Conservation (phyloP, 2,888 invertebrate genomes). For the Drosophila pegasa region DNA sequence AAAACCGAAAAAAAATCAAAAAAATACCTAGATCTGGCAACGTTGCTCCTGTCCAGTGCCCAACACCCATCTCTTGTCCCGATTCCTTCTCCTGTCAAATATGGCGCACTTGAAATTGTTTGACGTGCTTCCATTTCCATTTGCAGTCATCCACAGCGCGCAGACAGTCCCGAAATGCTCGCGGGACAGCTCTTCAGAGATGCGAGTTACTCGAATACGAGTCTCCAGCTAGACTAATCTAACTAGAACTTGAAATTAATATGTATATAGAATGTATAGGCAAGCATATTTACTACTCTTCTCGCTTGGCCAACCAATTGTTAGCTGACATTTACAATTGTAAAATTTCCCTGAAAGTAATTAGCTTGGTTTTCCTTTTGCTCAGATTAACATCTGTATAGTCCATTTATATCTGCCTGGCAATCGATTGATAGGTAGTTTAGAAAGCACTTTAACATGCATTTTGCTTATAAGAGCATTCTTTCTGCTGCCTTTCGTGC, state of each 20-base stretch:
- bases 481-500: neutral
- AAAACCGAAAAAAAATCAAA: neutral
- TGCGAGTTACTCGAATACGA: neutral
- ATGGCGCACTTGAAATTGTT: slow-evolving; percentile 24
- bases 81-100: slow-evolving; percentile 1
- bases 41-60: slow-evolving; percentile 10
- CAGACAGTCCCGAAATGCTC: neutral
- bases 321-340: neutral
- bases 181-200: slow-evolving; percentile 19
- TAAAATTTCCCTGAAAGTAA: neutral
- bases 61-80: neutral
- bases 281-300: neutral
- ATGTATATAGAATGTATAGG: neutral
- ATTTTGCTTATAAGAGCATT: neutral
- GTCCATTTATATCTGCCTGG: neutral
- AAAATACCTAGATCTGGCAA: slow-evolving; percentile 11
- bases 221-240: neutral
- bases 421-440: neutral
- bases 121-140: slow-evolving; percentile 34
- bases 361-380: too few relatives aligned
- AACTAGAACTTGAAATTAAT: neutral
- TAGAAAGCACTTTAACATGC: neutral
- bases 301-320: neutral
- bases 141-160: slow-evolving; percentile 1
- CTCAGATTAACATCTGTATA: neutral